Evolutionary conservation across 2,888 invertebrate species (phyloP), one percentile per base, ranked within the genome.

Genomic region (Baccha elongata): DNA sequence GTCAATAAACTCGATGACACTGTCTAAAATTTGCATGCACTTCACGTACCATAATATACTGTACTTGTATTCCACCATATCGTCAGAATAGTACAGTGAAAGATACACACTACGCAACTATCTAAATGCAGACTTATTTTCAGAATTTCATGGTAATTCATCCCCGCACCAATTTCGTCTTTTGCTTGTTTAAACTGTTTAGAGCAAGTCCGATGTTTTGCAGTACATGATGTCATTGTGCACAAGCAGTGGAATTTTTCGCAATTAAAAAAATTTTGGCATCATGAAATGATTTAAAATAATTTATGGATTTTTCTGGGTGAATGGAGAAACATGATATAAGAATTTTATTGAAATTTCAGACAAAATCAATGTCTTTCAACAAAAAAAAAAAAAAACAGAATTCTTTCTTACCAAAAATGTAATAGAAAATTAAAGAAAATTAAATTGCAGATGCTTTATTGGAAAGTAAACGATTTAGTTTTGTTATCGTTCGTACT

Each of bases 1-100:
- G 80, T 80, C 74, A 80, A 80, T 80, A 64, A 80, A 80, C 80
- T 55, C 44, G n/a, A 50, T 68, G 17, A 68, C 40, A 60, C 65
- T 53, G 62, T 73, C 67, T 73, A 53, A 72, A 52, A 67, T 62
- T 67, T 23, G 52, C 60, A 67, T 55, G 48, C 79, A 17, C 15
- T 53, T 67, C 79, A 73, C 79, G 67, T 73, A 44, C 44, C 42
- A n/a, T 58, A 11, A 17, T 74, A 23, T 23, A 23, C 23, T 23
- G 23, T 23, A 23, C 23, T 32, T 32, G 7, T 32, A 32, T 32
- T 8, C 8, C 23, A 35, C 10, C n/a, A 3, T 13, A 35, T 35
- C n/a, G 8, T 13, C 37, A n/a, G n/a, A 13, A 3, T n/a, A 40
- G 3, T 13, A 8, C 8, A 5, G 37, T 40, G n/a, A 40, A 40